A percentile compares a stretch with the other conserved stretches of the same genome.
Conservation (phyloP, 2,888 invertebrate species). For the Hypomecis punctinalis region DNA sequence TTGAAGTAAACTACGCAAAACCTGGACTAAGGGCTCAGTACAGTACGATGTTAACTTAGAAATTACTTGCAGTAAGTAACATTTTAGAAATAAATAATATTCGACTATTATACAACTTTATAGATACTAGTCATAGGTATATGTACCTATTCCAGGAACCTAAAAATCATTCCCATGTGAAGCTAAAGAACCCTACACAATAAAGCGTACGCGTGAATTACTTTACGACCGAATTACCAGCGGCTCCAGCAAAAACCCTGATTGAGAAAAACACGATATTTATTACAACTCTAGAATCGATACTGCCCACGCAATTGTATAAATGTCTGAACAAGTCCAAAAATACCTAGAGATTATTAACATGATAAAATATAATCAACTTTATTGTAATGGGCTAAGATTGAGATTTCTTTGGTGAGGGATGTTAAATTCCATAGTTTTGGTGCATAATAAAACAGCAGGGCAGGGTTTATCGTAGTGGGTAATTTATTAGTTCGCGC, state of each 20-base stretch:
- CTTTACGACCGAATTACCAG: slow-evolving; percentile 38
- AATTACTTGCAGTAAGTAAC: no score
- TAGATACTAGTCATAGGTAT: no score
- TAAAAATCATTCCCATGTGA: neutral
- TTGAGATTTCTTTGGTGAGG: slow-evolving; percentile 5
- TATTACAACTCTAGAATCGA: slow-evolving; percentile 42
- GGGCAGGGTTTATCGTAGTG: slow-evolving; percentile 36
- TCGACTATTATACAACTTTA: no score
- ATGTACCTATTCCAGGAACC: slow-evolving; percentile 6
- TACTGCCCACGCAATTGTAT: slow-evolving; percentile 41
- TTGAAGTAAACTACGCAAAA: no score
- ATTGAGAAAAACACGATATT: slow-evolving; percentile 40
- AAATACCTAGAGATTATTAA: slow-evolving; percentile 26
- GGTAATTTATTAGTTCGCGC: slow-evolving; percentile 42
- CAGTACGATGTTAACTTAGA: no score
- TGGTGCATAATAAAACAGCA: slow-evolving; percentile 36
- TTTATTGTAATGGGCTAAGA: slow-evolving; percentile 11
- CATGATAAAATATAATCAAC: slow-evolving; percentile 13
- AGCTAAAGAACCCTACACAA: slow-evolving; percentile 23
- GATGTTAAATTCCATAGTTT: slow-evolving; percentile 25
- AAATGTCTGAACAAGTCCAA: slow-evolving; percentile 36
- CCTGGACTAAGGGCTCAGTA: no score
- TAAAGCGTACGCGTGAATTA: slow-evolving; percentile 35
- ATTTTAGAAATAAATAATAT: no score
- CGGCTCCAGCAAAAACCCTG: slow-evolving; percentile 36